Percentiles rank a stretch among this genome's conserved stretches.
Evolutionary conservation across 2,797 vertebrate genomes (phyloP).

Genomic region (Leptatherina wallacei): DNA sequence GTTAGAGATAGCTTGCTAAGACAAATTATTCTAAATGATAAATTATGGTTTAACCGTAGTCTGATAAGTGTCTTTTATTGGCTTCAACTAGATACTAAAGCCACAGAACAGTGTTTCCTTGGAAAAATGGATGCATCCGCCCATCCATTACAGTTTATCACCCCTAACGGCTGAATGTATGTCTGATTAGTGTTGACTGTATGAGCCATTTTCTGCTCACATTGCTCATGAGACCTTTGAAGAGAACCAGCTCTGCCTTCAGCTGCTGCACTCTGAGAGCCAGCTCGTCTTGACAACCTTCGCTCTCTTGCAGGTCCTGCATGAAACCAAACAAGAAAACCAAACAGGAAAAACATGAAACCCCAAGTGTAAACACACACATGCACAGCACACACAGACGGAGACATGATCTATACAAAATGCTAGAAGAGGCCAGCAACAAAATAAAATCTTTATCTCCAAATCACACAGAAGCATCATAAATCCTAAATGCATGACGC

Average conservation of each 20-base stretch:
- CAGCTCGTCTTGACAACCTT: slow-evolving; percentile 95
- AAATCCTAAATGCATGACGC: slow-evolving; percentile 19
- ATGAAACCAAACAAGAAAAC: slow-evolving; percentile 30
- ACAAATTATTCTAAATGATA: too few relatives aligned
- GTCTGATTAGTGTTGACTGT: neutral
- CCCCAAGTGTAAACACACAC: neutral
- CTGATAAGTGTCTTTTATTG: neutral
- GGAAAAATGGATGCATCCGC: neutral
- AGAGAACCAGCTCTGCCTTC: slow-evolving; percentile 95
- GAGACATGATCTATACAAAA: neutral
- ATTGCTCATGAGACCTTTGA: slow-evolving; percentile 98
- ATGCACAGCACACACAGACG: neutral
- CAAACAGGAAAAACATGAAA: slow-evolving; percentile 19
- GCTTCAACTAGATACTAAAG: neutral
- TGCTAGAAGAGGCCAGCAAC: neutral
- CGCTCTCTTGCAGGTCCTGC: slow-evolving; percentile 95
- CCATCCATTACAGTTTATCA: neutral
- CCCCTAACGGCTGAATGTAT: neutral
- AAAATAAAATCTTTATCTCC: slow-evolving; percentile 16
- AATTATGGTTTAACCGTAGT: neutral
- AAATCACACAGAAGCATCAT: slow-evolving; percentile 10
- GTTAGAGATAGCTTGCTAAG: neutral
- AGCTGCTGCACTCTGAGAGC: slow-evolving; percentile 94
- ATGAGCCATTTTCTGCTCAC: slow-evolving; percentile 80
- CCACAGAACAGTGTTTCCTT: neutral